Conservation (phyloP, 2,797 vertebrate genomes). For the Thamnophis elegans region DNA sequence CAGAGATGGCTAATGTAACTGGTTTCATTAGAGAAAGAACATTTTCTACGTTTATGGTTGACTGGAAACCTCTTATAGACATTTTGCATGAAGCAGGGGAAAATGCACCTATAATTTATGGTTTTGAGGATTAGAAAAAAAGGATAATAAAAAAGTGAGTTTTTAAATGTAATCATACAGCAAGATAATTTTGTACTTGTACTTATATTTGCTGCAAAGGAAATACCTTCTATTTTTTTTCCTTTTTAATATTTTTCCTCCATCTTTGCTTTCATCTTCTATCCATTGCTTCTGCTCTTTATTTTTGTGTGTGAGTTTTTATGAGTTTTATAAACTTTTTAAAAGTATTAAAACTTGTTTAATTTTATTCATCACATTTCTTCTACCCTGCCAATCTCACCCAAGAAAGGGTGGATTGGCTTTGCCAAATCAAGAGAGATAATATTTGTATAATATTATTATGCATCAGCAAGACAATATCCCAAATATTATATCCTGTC, state of each 20-base stretch:
- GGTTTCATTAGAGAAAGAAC: not conserved
- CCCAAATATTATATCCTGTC: not conserved
- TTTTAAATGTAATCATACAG: not conserved
- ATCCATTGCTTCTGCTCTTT: not conserved
- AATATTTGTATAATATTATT: not conserved
- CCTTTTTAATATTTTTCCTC: not conserved
- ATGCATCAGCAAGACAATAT: not conserved
- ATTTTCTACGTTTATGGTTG: not conserved
- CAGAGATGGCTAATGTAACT: not conserved
- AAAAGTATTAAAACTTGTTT: not conserved
- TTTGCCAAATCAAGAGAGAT: not conserved
- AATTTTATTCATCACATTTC: not conserved
- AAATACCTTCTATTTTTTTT: not conserved
- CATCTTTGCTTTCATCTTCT: not conserved
- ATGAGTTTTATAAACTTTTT: not conserved
- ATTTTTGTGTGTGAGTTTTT: not conserved
- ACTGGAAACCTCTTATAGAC: not conserved
- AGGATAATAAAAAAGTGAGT: not conserved
- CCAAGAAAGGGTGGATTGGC: not conserved
- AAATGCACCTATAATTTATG: not conserved
- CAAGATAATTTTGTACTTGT: not conserved
- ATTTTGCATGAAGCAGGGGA: not conserved
- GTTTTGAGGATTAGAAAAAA: not conserved
- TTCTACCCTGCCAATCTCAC: not conserved
- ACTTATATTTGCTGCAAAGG: not conserved